A percentile compares a stretch with the other conserved stretches of the same genome.
Conservation (phyloP, 2,888 invertebrate species). For the Dermolepida albohirtum region DNA sequence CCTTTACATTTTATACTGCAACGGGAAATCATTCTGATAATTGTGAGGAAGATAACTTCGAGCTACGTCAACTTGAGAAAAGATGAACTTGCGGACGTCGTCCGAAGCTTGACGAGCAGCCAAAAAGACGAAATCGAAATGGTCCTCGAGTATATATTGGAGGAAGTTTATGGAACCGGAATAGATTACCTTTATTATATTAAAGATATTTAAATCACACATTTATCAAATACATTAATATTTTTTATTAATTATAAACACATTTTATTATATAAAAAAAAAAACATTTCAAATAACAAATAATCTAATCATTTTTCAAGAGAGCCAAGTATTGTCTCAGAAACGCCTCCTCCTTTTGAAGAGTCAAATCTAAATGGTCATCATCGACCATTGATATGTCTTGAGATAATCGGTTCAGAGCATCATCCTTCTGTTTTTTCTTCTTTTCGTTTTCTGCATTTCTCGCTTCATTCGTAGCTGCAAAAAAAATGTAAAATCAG, state of each 20-base stretch:
- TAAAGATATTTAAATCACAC: slow-evolving; percentile 45
- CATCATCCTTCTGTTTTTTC: slow-evolving; percentile 67
- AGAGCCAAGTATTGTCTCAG: slow-evolving; percentile 75
- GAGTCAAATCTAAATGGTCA: slow-evolving; percentile 79
- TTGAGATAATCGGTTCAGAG: slow-evolving; percentile 71
- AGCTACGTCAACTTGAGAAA: slow-evolving; percentile 47
- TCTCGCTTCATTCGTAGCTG: slow-evolving; percentile 16
- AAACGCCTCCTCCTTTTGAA: slow-evolving; percentile 77
- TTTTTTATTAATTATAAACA: slow-evolving; percentile 1
- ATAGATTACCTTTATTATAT: slow-evolving; percentile 59
- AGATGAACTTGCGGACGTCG: slow-evolving; percentile 47
- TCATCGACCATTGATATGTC: slow-evolving; percentile 73
- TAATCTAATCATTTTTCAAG: slow-evolving; percentile 59
- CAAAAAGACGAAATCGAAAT: slow-evolving; percentile 51
- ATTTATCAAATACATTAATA: slow-evolving; percentile 2
- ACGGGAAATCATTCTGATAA: slow-evolving; percentile 46
- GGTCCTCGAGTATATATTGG: slow-evolving; percentile 55
- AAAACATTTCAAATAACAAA: slow-evolving; percentile 34
- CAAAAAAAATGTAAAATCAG: background rate
- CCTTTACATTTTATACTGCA: slow-evolving; percentile 47
- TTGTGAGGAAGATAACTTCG: slow-evolving; percentile 45
- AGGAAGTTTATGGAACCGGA: slow-evolving; percentile 57
- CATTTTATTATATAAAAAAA: slow-evolving; percentile 29
- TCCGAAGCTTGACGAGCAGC: slow-evolving; percentile 34
- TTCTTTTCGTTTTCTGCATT: slow-evolving; percentile 46